These are phyloP conservation scores for Odocoileus virginianus DNA, from an alignment of 2,113 vertebrate species.

Conservation along the genomic window DNA sequence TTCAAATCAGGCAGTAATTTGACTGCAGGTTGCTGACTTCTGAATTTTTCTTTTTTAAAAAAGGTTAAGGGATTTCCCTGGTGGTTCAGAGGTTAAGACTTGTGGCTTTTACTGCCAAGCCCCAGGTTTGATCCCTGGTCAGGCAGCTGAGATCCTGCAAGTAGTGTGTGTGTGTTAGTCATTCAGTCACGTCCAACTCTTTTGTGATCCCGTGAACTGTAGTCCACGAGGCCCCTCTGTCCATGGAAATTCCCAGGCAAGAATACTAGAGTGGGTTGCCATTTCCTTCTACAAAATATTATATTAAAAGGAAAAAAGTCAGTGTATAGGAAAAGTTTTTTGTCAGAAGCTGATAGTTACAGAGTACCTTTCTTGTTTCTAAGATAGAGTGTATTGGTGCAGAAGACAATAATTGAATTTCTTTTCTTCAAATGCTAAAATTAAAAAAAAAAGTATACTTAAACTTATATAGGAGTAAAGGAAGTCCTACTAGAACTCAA, in stretches of 20 bases:
- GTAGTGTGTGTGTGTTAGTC: not conserved
- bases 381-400: not conserved
- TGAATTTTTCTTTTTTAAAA: not conserved
- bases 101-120: not conserved
- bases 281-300: not conserved
- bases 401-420: not conserved
- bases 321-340: not conserved
- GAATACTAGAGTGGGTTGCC: not conserved
- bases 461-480: not conserved
- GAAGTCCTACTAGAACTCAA: not conserved
- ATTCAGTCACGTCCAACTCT: not conserved
- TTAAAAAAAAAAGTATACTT: not conserved
- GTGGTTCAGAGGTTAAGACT: not conserved
- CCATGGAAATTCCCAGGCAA: not conserved
- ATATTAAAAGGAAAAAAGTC: not conserved
- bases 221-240: not conserved
- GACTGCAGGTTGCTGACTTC: not conserved
- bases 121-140: not conserved
- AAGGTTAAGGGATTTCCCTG: not conserved
- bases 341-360: not conserved
- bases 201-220: not conserved
- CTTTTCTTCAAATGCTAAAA: slow-evolving; percentile 3
- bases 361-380: not conserved
- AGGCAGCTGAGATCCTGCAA: not conserved
- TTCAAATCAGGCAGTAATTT: not conserved